These are phyloP conservation scores for Parnassius mnemosyne DNA, from an alignment of 2,888 invertebrate genomes.

Conservation along the genomic window DNA sequence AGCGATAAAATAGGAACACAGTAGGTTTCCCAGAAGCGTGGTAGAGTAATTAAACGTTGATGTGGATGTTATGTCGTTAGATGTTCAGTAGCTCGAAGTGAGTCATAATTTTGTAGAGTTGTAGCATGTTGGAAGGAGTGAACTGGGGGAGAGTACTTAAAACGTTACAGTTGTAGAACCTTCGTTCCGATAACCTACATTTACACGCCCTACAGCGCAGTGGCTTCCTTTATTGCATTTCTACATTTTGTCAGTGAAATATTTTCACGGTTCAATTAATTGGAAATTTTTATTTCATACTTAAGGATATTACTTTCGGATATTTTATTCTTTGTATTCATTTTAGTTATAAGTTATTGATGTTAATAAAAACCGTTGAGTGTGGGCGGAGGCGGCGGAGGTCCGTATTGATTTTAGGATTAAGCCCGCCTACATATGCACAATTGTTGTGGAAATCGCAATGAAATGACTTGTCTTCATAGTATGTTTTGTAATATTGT, in stretches of 20 bases:
- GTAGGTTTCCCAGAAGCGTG: constrained; percentile 46
- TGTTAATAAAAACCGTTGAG: constrained; percentile 22
- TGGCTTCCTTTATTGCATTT: constrained; percentile 23
- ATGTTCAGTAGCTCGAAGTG: constrained; percentile 29
- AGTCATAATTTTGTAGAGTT: constrained; percentile 40
- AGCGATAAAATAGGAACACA: constrained; percentile 50
- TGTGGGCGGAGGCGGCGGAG: constrained; percentile 31
- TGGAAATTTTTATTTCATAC: neutral
- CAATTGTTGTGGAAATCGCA: constrained; percentile 2
- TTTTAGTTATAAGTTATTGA: constrained; percentile 1
- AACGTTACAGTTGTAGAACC: constrained; percentile 47
- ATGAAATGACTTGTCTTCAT: neutral
- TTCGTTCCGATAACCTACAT: constrained; percentile 70
- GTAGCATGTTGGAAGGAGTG: constrained; percentile 25
- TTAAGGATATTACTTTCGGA: constrained; percentile 33
- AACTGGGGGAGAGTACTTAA: constrained; percentile 42
- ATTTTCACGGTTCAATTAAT: no score
- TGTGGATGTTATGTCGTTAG: constrained; percentile 27
- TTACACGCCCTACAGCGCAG: constrained; percentile 42
- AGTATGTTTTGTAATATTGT: neutral
- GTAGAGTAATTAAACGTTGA: constrained; percentile 49
- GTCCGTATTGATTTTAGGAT: constrained; percentile 37
- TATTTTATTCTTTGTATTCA: constrained; percentile 28
- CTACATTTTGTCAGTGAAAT: no score
- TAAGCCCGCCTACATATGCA: constrained; percentile 19